These are phyloP conservation scores for Montipora efflorescens DNA, from an alignment of 64 coral and sea anemone genomes.

Conservation along the genomic window DNA sequence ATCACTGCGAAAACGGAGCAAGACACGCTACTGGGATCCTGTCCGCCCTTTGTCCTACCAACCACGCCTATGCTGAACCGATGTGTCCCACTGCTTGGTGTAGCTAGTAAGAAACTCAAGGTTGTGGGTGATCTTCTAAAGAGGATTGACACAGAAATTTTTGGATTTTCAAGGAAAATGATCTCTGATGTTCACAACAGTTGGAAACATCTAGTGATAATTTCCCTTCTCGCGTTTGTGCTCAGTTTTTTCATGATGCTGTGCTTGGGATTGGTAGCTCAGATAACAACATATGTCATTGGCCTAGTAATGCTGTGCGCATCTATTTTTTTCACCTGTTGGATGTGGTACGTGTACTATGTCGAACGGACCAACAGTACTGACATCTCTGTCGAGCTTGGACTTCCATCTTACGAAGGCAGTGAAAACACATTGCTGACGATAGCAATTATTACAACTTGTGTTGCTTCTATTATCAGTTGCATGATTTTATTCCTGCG, in stretches of 20 bases:
- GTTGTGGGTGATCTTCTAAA: conserved; percentile 36
- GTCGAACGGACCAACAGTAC: conserved; percentile 39
- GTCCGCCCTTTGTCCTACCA: conserved; percentile 55
- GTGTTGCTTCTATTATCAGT: conserved; percentile 14
- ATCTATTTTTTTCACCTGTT: conserved; percentile 17
- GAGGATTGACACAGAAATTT: conserved; percentile 51
- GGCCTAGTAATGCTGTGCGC: conserved; percentile 15
- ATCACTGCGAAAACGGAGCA: conserved; percentile 46
- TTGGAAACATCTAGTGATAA: conserved; percentile 59
- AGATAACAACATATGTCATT: conserved; percentile 51
- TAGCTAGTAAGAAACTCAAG: conserved; percentile 44
- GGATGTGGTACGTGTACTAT: conserved; percentile 47
- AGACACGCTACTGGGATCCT: conserved; percentile 27
- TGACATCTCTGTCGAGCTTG: conserved; percentile 58
- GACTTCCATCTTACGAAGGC: conserved; percentile 54
- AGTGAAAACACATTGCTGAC: conserved; percentile 46
- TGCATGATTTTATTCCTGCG: conserved; percentile 55
- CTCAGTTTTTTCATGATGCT: conserved; percentile 66
- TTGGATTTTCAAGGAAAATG: conserved; percentile 57
- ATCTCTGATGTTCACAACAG: conserved; percentile 61
- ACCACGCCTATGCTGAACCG: conserved; percentile 56
- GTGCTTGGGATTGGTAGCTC: conserved; percentile 50
- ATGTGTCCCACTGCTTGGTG: conserved; percentile 45
- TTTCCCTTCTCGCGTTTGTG: conserved; percentile 47
- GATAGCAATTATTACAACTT: conserved; percentile 40